These are phyloP conservation scores for Euura saliciscinereae DNA, from an alignment of 1,140 invertebrate species.

Conservation along the genomic window DNA sequence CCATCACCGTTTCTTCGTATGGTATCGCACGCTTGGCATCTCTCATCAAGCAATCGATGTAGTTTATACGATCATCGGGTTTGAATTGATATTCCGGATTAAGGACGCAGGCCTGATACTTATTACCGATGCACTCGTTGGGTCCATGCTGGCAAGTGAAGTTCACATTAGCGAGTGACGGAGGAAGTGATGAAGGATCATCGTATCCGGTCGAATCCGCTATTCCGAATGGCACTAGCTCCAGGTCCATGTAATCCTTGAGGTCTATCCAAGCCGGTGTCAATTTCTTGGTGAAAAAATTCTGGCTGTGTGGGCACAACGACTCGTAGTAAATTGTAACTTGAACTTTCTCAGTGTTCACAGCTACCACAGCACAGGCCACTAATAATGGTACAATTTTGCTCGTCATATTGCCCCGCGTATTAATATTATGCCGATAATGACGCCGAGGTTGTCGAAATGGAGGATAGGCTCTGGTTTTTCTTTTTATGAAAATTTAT, in stretches of 20 bases:
- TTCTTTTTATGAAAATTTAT: too few relatives aligned
- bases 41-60: too few relatives aligned
- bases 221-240: slow-evolving; percentile 58
- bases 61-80: too few relatives aligned
- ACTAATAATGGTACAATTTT: too few relatives aligned
- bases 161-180: slow-evolving; percentile 19
- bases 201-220: slow-evolving; percentile 22
- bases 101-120: slow-evolving; percentile 41
- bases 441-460: too few relatives aligned
- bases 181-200: too few relatives aligned
- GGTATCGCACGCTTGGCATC: too few relatives aligned
- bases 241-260: slow-evolving; percentile 44
- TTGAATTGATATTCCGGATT: slow-evolving; percentile 10
- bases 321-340: slow-evolving; percentile 58
- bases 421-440: too few relatives aligned
- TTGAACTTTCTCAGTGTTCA: slow-evolving; percentile 45
- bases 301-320: slow-evolving; percentile 55
- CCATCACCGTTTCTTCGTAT: too few relatives aligned
- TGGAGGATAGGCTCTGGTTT: too few relatives aligned
- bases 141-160: slow-evolving; percentile 47
- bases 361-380: too few relatives aligned
- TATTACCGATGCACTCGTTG: slow-evolving; percentile 40
- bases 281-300: slow-evolving; percentile 53
- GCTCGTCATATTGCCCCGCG: too few relatives aligned
- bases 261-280: slow-evolving; percentile 44